A percentile compares a stretch with the other conserved stretches of the same genome.
Conservation (phyloP, 2,888 invertebrate genomes). For the Choreutis nemorana region DNA sequence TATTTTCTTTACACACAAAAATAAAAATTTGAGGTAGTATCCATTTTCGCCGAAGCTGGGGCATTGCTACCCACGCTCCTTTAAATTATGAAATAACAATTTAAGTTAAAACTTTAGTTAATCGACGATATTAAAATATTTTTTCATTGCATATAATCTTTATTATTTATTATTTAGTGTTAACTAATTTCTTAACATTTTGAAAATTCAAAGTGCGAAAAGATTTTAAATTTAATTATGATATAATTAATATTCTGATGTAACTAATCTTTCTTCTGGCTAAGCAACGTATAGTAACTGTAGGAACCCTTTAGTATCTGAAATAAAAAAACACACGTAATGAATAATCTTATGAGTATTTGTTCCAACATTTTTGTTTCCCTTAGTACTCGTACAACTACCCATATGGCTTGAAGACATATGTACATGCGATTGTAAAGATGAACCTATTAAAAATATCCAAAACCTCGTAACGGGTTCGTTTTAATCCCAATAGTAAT, state of each 20-base stretch:
- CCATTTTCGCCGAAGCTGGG: too few relatives aligned
- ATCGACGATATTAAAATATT: background rate
- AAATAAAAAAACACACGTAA: constrained; percentile 10
- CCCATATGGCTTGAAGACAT: too few relatives aligned
- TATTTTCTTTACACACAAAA: too few relatives aligned
- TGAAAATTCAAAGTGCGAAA: background rate
- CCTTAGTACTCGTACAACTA: too few relatives aligned
- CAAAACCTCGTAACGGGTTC: background rate
- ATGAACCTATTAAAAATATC: too few relatives aligned
- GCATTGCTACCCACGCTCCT: too few relatives aligned
- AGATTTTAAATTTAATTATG: background rate
- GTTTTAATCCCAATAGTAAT: too few relatives aligned
- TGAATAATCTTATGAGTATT: background rate
- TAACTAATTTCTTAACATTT: constrained; percentile 1
- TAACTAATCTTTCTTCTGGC: constrained; percentile 21
- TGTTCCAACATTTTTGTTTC: too few relatives aligned
- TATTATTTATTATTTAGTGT: background rate
- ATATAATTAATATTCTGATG: background rate
- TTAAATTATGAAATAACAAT: too few relatives aligned
- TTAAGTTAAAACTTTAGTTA: too few relatives aligned
- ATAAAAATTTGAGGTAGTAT: too few relatives aligned
- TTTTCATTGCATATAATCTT: background rate
- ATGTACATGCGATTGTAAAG: too few relatives aligned
- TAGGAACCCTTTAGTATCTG: constrained; percentile 47
- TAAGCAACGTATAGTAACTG: constrained; percentile 39